These are phyloP conservation scores for Pseudobourletiella spinata DNA, from an alignment of 1,140 invertebrate genomes.

Conservation along the genomic window DNA sequence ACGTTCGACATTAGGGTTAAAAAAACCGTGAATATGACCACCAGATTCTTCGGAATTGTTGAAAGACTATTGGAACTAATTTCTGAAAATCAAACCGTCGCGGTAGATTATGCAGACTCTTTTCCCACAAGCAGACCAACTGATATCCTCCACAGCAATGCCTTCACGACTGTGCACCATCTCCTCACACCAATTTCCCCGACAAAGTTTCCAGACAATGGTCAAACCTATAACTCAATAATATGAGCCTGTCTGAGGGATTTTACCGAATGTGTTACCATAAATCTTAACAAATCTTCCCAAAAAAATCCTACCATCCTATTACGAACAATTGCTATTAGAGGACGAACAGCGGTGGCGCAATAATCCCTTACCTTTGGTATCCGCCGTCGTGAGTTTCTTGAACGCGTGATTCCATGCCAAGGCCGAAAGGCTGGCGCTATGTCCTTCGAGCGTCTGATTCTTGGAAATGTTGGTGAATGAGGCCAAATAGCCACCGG, in stretches of 20 bases:
- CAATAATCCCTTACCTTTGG: slow-evolving; percentile 72
- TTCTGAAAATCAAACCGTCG: slow-evolving; percentile 61
- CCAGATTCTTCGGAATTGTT: no score
- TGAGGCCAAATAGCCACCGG: slow-evolving; percentile 44
- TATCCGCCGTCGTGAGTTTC: slow-evolving; percentile 93
- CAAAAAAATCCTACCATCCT: no score
- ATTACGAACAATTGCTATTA: no score
- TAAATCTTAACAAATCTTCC: no score
- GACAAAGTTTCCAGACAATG: slow-evolving; percentile 97
- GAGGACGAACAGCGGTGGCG: no score
- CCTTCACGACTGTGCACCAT: slow-evolving; percentile 99
- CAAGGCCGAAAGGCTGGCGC: slow-evolving; percentile 72
- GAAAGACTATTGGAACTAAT: no score
- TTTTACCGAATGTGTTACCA: no score
- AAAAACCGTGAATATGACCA: no score
- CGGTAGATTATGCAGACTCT: slow-evolving; percentile 99
- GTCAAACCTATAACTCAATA: slow-evolving; percentile 55
- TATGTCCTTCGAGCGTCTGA: slow-evolving; percentile 89
- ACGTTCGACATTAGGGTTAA: no score
- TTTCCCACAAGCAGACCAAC: slow-evolving; percentile 93
- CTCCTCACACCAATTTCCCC: slow-evolving; percentile 96
- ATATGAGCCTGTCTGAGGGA: no score
- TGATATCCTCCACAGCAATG: slow-evolving; percentile 87
- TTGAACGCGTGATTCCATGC: slow-evolving; percentile 95
- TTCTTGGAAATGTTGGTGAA: slow-evolving; percentile 87